Base-by-base conservation (phyloP, 2,113 vertebrate genomes). In the Peromyscus leucopus region DNA sequence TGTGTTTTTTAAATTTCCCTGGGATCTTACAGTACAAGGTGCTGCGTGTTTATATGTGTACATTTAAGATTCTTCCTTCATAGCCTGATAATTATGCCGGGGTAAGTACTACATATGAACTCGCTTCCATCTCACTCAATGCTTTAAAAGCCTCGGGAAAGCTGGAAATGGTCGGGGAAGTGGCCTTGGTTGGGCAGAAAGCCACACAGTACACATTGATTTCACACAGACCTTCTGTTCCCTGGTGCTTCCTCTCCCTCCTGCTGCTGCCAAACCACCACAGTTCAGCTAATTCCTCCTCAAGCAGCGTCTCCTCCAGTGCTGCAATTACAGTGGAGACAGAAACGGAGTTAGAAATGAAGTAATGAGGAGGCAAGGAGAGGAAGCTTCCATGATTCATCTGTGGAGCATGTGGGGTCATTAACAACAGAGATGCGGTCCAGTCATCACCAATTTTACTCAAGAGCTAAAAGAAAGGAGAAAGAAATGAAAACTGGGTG, bases 211-310 rank as follows among this genome's bases (percentile, higher is more conserved):
- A 33, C 85, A 83, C 7, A 39, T 74, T 97, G 82, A 39, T 79
- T 97, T 84, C 79, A 82, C 59, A 93, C 92, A 93, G 82, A 65
- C 94, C 96, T 97, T 94, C 92, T 86, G 42, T 89, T 94, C 96
- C 89, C 57, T 92, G 92, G 88, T 96, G 96, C 96, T 98, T 98
- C 95, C 97, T 97, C 69, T 87, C 69, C 61, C 4, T 0, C 90
- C 39, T 93, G 90, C 96, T 72, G 87, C 74, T 98, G 98, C 98
- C 98, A 98, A 98, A 98, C 97, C 96, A 97, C 96, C 96, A 97
- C 51, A 91, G 57, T 94, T 89, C 67, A 92, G 90, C 90, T 96
- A 85, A 96, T 96, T 96, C 94, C 88, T 83, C 42, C 92, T 94
- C 48, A 4, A 97, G 84, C 90, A 96, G 87, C 6, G 24, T 93